A percentile compares a stretch with the other conserved stretches of the same genome.
Evolutionary conservation across 37 sponge, comb jelly and placozoan species (phyloP).

Genomic region (Geodia barretti): DNA sequence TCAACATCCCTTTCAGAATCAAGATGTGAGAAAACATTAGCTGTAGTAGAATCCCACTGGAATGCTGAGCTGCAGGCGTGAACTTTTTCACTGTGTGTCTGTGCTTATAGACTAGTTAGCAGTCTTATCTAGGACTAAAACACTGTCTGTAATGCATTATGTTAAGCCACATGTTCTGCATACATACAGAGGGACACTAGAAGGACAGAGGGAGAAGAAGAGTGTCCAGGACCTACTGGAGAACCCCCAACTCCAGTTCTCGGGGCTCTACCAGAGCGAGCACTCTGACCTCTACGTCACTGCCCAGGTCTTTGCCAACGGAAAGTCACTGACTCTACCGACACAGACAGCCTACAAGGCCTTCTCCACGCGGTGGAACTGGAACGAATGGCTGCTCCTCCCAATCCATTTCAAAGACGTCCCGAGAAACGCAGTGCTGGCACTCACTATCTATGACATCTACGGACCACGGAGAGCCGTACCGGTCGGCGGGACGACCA

Average conservation of each 20-base stretch:
- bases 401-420: constrained; percentile 87
- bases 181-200: constrained; percentile 74
- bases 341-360: constrained; percentile 89
- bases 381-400: constrained; percentile 92
- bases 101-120: too few species aligned
- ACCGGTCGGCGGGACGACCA: constrained; percentile 77
- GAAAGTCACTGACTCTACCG: constrained; percentile 81
- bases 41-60: too few species aligned
- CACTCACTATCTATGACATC: constrained; percentile 76
- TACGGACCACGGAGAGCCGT: constrained; percentile 59
- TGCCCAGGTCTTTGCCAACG: constrained; percentile 82
- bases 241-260: constrained; percentile 86
- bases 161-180: not conserved
- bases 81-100: too few species aligned
- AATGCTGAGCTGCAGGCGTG: too few species aligned
- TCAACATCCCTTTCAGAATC: constrained; percentile 73
- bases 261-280: constrained; percentile 78
- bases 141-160: too few species aligned
- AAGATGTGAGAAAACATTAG: constrained; percentile 71
- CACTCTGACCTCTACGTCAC: constrained; percentile 89
- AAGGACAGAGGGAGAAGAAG: constrained; percentile 76
- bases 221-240: constrained; percentile 64
- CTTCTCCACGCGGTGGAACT: constrained; percentile 93
- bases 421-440: constrained; percentile 74
- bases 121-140: too few species aligned